Conservation (phyloP, 2,113 vertebrate genomes). For the Tychaedon coryphoeus region DNA sequence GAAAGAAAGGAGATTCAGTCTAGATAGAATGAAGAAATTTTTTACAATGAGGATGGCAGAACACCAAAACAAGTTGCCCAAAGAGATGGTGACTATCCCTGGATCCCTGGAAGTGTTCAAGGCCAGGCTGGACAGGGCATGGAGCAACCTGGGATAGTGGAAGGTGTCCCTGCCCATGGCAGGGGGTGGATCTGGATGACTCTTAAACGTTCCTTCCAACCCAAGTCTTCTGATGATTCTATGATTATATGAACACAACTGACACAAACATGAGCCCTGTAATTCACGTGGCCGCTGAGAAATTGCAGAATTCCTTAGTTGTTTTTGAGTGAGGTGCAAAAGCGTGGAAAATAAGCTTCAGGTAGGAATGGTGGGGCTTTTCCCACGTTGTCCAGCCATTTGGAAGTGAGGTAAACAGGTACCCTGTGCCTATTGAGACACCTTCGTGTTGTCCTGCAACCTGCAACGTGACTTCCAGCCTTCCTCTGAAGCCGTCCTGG, state of each 20-base stretch:
- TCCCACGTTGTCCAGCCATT: fast-evolving
- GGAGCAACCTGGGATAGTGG: background rate
- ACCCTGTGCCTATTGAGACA: background rate
- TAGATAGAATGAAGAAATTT: background rate
- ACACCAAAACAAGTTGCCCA: background rate
- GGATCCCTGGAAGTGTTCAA: background rate
- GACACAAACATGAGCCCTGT: background rate
- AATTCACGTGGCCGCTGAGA: fast-evolving
- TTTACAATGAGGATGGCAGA: fast-evolving
- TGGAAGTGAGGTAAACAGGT: background rate
- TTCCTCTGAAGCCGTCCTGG: background rate
- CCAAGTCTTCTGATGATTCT: background rate
- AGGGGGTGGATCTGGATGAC: fast-evolving
- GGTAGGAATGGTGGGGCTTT: fast-evolving
- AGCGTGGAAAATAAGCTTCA: background rate
- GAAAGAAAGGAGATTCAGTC: background rate
- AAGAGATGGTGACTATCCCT: background rate
- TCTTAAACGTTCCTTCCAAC: background rate
- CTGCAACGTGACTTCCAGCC: background rate
- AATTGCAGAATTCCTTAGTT: background rate
- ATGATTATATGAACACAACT: background rate
- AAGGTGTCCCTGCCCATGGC: background rate
- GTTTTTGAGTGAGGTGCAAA: background rate
- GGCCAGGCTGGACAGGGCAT: fast-evolving
- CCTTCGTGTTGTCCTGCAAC: background rate